Percentiles rank a stretch among this genome's conserved stretches.
phyloP scores from a whole-genome alignment of 2,113 vertebrate species.

The Aphelocoma coerulescens region DNA sequence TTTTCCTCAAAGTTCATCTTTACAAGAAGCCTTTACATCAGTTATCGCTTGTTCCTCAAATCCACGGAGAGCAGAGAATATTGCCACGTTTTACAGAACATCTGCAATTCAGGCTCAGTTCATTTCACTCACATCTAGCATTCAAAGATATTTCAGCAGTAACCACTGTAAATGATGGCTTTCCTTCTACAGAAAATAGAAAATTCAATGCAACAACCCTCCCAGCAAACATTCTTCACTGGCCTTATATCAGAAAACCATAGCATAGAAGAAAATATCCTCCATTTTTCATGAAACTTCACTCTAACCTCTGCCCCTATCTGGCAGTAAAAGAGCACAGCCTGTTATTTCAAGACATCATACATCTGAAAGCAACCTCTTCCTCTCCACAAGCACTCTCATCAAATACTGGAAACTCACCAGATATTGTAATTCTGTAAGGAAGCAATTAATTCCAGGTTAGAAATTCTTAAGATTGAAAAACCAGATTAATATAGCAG shows the following conservation, averaged over 20 bases:
- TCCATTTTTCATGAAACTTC: neutral
- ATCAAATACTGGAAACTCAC: neutral
- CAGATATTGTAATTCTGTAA: neutral
- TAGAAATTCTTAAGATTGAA: neutral
- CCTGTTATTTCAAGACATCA: neutral
- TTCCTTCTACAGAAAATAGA: neutral
- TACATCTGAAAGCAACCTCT: neutral
- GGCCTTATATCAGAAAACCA: neutral
- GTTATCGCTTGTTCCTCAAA: neutral
- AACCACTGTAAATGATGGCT: neutral
- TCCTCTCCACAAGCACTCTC: neutral
- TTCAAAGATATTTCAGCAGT: neutral
- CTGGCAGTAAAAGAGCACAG: neutral
- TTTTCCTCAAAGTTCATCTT: neutral
- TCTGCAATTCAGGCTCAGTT: neutral
- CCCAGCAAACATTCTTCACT: neutral
- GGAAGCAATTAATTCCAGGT: neutral
- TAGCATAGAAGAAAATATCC: neutral
- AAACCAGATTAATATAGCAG: neutral
- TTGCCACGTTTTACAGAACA: neutral
- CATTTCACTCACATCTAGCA: neutral
- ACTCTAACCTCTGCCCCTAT: neutral
- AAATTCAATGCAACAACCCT: neutral
- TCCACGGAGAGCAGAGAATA: neutral
- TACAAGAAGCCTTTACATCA: neutral